These are phyloP conservation scores for Colinus virginianus DNA, from an alignment of 2,113 vertebrate genomes.

Conservation along the genomic window DNA sequence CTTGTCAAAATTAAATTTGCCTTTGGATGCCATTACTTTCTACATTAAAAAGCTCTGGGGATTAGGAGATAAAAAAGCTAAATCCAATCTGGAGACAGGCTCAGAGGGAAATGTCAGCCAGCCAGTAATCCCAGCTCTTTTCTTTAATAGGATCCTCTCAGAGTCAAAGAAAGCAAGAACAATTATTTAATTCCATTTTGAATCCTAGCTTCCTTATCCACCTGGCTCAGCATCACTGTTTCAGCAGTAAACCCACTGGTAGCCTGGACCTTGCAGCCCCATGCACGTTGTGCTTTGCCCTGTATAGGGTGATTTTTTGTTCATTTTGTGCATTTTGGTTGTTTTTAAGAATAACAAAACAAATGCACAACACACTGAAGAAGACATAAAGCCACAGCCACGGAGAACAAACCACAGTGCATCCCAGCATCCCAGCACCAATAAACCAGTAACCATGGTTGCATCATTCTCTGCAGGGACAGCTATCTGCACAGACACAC, in stretches of 20 bases:
- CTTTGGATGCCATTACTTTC: constrained; percentile 27
- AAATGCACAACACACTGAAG: neutral
- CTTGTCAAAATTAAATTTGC: constrained; percentile 51
- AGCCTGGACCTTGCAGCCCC: neutral
- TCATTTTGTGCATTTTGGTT: neutral
- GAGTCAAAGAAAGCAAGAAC: constrained; percentile 27
- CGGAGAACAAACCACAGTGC: too few relatives aligned
- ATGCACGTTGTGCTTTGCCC: neutral
- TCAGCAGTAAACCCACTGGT: neutral
- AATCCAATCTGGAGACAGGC: constrained; percentile 51
- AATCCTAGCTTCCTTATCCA: neutral
- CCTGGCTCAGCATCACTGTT: neutral
- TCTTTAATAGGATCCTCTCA: constrained; percentile 11
- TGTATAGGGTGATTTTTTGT: neutral
- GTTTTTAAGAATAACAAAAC: neutral
- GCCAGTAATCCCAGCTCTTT: constrained; percentile 29
- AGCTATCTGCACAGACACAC: neutral
- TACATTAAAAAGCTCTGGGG: constrained; percentile 38
- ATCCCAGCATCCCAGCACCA: neutral
- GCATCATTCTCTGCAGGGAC: neutral
- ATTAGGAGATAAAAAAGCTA: constrained; percentile 61
- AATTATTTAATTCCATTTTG: constrained; percentile 27
- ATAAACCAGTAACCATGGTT: neutral
- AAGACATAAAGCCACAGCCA: too few relatives aligned
- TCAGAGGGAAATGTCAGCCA: constrained; percentile 43